Evolutionary conservation across 2,888 invertebrate genomes (phyloP).

Genomic region (Ligdia adustata): DNA sequence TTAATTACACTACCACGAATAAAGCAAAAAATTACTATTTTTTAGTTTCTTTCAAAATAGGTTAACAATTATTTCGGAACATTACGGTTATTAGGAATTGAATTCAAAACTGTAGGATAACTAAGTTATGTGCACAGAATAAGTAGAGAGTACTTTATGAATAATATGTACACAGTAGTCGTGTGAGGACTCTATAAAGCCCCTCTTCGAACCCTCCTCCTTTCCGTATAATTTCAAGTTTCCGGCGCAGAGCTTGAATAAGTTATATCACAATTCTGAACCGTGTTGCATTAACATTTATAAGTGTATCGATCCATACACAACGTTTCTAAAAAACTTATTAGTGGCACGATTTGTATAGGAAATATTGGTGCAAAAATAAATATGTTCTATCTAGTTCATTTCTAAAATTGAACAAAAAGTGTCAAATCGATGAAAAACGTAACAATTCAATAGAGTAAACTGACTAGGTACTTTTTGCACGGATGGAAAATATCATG

Average conservation of each 20-base stretch:
- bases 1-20: no score
- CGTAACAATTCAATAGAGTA: conserved; percentile 18
- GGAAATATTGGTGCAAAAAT: no score
- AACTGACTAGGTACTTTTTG: conserved; percentile 16
- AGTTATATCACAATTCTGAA: conserved; percentile 64
- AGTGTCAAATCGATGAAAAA: conserved; percentile 17
- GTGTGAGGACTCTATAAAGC: conserved; percentile 20
- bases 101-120: no score
- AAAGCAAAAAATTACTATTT: no score
- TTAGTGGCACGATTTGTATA: conserved; percentile 19
- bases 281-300: conserved; percentile 62
- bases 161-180: conserved; percentile 30
- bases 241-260: conserved; percentile 66
- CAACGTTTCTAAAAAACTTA: conserved; percentile 18
- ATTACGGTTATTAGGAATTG: no score
- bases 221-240: conserved; percentile 70
- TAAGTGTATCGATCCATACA: conserved; percentile 54
- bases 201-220: conserved; percentile 59
- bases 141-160: conserved; percentile 21
- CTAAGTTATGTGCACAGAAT: conserved; percentile 32
- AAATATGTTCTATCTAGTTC: conserved; percentile 26
- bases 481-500: conserved; percentile 2
- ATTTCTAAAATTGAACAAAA: conserved; percentile 22
- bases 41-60: no score
- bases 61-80: no score